Evolutionary conservation across 2,797 vertebrate genomes (phyloP).

Genomic region (Tinamus major): DNA sequence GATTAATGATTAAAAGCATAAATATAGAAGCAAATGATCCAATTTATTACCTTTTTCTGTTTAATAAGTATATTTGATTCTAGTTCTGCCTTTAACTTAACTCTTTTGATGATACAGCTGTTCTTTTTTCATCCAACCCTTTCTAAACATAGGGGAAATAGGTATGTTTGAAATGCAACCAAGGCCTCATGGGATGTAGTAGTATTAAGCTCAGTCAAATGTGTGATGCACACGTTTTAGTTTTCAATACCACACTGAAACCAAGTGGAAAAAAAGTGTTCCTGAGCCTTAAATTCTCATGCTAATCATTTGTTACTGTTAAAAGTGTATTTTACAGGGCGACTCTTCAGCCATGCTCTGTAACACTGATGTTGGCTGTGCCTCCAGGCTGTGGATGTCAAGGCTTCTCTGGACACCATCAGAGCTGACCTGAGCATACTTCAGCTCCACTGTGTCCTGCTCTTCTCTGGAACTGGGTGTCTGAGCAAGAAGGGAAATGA

Average conservation of each 20-base stretch:
- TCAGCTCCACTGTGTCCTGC: neutral
- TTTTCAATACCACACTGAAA: neutral
- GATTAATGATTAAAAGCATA: slow-evolving; percentile 66
- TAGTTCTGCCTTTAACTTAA: neutral
- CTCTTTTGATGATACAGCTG: neutral
- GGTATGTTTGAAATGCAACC: neutral
- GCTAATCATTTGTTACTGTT: neutral
- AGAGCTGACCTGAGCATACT: neutral
- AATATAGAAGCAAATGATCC: slow-evolving; percentile 66
- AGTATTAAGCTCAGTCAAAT: neutral
- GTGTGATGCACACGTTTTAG: neutral
- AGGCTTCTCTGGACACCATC: neutral
- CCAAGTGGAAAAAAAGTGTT: neutral
- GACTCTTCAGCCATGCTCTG: rapidly evolving
- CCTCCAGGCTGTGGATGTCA: rapidly evolving
- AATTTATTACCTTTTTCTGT: slow-evolving; percentile 63
- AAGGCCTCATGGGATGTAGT: rapidly evolving
- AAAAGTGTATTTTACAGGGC: neutral
- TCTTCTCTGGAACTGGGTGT: neutral
- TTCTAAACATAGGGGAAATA: neutral
- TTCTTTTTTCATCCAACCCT: neutral
- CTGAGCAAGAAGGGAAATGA: neutral
- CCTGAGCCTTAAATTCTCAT: neutral
- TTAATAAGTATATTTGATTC: slow-evolving; percentile 41
- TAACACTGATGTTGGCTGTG: neutral